These are phyloP conservation scores for Pocillopora damicornis DNA, from an alignment of 64 coral and sea anemone genomes.

Conservation along the genomic window DNA sequence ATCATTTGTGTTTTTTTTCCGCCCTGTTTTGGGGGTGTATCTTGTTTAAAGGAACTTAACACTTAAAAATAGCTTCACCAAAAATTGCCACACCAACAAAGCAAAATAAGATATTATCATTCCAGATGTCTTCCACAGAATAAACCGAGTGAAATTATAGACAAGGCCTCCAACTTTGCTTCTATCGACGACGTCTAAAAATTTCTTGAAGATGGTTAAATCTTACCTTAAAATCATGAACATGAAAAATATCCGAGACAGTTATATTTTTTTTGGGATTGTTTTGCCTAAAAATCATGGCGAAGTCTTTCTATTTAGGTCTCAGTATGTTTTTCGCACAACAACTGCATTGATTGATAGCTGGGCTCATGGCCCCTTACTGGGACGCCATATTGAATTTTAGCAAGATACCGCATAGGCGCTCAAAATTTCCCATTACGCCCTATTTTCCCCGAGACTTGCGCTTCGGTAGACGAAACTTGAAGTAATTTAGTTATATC, in stretches of 20 bases:
- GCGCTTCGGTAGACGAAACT: background rate
- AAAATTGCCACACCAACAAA: background rate
- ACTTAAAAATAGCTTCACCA: background rate
- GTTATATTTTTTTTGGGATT: background rate
- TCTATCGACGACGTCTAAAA: background rate
- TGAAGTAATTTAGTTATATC: background rate
- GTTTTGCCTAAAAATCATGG: background rate
- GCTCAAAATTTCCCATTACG: background rate
- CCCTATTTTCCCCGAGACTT: background rate
- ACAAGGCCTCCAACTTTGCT: background rate
- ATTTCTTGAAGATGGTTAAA: background rate
- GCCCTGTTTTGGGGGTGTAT: no score
- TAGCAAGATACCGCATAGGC: background rate
- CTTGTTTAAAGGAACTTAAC: background rate
- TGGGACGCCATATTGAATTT: slow-evolving; percentile 25
- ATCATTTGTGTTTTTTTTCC: no score
- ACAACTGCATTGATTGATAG: background rate
- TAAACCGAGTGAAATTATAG: background rate
- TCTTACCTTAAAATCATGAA: background rate
- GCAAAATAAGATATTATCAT: background rate
- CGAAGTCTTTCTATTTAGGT: no score
- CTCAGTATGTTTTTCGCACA: background rate
- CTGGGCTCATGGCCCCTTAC: background rate
- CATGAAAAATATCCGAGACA: background rate
- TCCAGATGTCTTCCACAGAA: background rate